Conservation (phyloP, 2,888 invertebrate genomes). For the Liposcelis brunnea region DNA sequence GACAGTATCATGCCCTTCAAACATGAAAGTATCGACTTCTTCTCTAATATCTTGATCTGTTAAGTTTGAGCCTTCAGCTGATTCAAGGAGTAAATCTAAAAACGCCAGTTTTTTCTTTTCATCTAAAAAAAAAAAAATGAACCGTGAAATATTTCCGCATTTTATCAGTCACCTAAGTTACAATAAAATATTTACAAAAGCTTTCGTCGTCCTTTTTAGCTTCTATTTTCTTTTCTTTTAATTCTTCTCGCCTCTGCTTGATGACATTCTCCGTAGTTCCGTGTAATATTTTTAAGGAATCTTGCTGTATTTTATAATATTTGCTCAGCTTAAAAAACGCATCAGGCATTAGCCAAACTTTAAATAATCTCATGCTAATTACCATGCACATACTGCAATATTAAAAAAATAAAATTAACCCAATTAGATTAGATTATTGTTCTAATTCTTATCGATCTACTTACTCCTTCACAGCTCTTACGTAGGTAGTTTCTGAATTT, state of each 20-base stretch:
- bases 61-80: not conserved
- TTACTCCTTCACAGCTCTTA: conserved; percentile 22
- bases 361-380: not conserved
- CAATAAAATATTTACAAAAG: no score
- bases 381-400: conserved; percentile 1
- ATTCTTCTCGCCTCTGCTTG: not conserved
- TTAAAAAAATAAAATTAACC: conserved; percentile 1
- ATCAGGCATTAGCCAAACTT: conserved; percentile 1
- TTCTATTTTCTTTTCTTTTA: not conserved
- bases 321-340: not conserved
- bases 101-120: not conserved
- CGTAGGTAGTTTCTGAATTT: conserved; percentile 23
- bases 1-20: conserved; percentile 4
- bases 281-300: conserved; percentile 7
- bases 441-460: not conserved
- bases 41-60: conserved; percentile 4
- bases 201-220: no score
- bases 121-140: no score
- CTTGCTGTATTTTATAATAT: not conserved
- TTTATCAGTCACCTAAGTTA: no score
- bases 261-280: conserved; percentile 3
- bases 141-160: no score
- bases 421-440: conserved; percentile 13
- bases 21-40: conserved; percentile 4
- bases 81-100: not conserved